Evolutionary conservation across 2,888 invertebrate species (phyloP).

Genomic region (Dasysyrphus albostriatus): DNA sequence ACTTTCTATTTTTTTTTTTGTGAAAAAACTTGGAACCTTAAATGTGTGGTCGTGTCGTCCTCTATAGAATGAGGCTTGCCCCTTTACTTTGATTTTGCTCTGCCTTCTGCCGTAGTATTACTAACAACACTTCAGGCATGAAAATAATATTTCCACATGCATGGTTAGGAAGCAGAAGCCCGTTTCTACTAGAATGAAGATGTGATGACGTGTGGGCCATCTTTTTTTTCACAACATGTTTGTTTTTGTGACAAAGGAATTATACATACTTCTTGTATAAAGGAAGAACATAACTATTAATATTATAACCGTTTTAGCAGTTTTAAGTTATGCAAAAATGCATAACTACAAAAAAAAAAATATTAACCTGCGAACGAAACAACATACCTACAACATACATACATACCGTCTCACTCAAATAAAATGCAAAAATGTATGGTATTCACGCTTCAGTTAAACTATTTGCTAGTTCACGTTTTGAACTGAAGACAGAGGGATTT

Average conservation of each 20-base stretch:
- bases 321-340: conserved; percentile 17
- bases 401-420: too few species aligned
- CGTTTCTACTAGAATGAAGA: conserved; percentile 30
- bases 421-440: background rate
- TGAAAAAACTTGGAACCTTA: conserved; percentile 18
- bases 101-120: conserved; percentile 38
- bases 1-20: background rate
- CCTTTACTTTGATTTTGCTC: conserved; percentile 33
- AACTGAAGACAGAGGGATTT: background rate
- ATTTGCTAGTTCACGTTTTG: background rate
- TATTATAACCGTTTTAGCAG: conserved; percentile 25
- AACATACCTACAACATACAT: too few species aligned
- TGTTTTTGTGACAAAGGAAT: conserved; percentile 46
- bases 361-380: conserved; percentile 24
- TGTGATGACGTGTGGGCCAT: conserved; percentile 33
- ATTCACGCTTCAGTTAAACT: background rate
- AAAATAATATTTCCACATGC: conserved; percentile 63
- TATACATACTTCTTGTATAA: background rate
- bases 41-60: conserved; percentile 33
- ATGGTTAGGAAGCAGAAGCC: conserved; percentile 36
- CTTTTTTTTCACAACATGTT: background rate
- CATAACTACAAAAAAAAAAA: conserved; percentile 31
- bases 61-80: conserved; percentile 24
- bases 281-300: background rate
- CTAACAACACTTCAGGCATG: conserved; percentile 60